Evolutionary conservation across 2,113 vertebrate genomes (phyloP).

Genomic region (Oryzias curvinotus): DNA sequence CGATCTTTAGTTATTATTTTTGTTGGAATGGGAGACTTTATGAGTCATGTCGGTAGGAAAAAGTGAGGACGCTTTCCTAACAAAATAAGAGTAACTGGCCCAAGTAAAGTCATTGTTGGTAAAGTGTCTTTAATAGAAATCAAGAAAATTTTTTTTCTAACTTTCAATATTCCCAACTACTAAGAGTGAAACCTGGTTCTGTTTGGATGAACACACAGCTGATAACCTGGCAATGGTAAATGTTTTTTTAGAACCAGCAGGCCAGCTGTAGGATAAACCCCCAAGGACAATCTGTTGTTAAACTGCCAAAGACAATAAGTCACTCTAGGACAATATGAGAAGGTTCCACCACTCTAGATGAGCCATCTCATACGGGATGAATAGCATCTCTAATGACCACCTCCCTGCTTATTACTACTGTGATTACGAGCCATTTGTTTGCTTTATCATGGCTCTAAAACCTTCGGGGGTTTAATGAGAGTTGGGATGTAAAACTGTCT

Average conservation of each 20-base stretch:
- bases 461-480: conserved; percentile 65
- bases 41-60: no score
- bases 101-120: no score
- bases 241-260: neutral
- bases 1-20: no score
- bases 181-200: no score
- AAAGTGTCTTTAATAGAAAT: no score
- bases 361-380: conserved; percentile 61
- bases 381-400: conserved; percentile 66
- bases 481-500: conserved; percentile 56
- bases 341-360: conserved; percentile 38
- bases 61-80: no score
- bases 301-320: conserved; percentile 62
- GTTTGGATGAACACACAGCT: no score
- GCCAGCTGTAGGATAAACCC: conserved; percentile 41
- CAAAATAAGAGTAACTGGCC: no score
- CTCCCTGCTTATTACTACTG: conserved; percentile 65
- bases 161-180: no score
- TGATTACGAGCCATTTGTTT: conserved; percentile 76
- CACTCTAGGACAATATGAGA: conserved; percentile 55
- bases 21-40: no score
- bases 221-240: no score
- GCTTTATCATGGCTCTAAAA: conserved; percentile 70
- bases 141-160: no score
- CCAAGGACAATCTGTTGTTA: conserved; percentile 46